Base-by-base conservation (phyloP, 2,888 invertebrate species). In the Drosophila silvestris region DNA sequence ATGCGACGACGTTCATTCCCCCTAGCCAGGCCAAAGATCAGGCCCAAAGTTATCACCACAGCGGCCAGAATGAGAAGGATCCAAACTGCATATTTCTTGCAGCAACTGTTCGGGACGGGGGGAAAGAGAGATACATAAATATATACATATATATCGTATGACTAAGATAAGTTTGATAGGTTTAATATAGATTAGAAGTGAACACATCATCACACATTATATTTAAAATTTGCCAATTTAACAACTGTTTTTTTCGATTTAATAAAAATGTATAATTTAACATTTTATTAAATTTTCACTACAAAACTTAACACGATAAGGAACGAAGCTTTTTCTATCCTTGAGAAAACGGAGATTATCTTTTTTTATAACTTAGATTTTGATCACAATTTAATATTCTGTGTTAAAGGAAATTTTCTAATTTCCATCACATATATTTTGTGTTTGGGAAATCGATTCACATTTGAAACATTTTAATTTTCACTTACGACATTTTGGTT, bases 31-130 rank as follows among this genome's bases (percentile, higher is more conserved):
- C 89, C 91, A 50, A 91, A 90, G 33, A 90, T 75, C 30, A 93
- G 67, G 12, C 90, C 91, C 22, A 93, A 58, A 6, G 82, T 82
- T 1, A 92, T 26, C 19, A 76, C 91, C 35, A 85, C 79, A 6
- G 82, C 58, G 47, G 88, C 82, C 56, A 92, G 72, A 16, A 83
- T 82, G 32, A 89, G 54, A 3, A 92, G 35, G 35, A 91, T 77
- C 90, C 90, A 91, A 65, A 78, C 74, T 64, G 85, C 82, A 66
- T 82, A 84, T 80, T 83, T 81, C 57, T 85, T 90, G 66, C 69
- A 81, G 62, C 71, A 81, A 26, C 73, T 74, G 32, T 54, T n/a
- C 9, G 5, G 10, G 16, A 28, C 9, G 47, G 5, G 9, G 26
- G 9, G 5, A 16, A 47, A 26, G 9, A 26, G 47, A 16, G 16